Conservation (phyloP, 2,797 vertebrate species). For the Acanthurus tractus region DNA sequence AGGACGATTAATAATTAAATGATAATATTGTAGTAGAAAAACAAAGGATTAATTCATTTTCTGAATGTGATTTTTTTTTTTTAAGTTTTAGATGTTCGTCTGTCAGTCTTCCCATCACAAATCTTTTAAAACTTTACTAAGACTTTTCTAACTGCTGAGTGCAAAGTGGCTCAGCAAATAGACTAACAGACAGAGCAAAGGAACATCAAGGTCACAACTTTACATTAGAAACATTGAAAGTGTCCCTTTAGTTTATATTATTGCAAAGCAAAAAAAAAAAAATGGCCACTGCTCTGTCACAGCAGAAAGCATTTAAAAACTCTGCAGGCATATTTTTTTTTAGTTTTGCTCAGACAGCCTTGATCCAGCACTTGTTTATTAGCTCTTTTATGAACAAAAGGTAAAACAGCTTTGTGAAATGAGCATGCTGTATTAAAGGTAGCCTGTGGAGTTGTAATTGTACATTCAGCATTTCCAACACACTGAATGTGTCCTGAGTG, state of each 20-base stretch:
- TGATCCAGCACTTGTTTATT: not conserved
- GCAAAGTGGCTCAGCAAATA: constrained; percentile 1
- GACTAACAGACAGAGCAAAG: not conserved
- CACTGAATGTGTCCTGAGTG: not conserved
- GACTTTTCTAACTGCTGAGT: constrained; percentile 4
- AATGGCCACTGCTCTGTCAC: not conserved
- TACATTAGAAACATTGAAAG: not conserved
- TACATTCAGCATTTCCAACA: constrained; percentile 4
- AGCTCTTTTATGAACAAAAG: too few relatives aligned
- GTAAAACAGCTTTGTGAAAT: too few relatives aligned
- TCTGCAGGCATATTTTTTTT: not conserved
- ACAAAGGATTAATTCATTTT: too few relatives aligned
- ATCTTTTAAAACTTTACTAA: not conserved
- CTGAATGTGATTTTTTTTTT: too few relatives aligned
- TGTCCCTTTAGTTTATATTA: not conserved
- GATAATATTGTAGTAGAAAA: too few relatives aligned
- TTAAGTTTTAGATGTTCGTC: not conserved
- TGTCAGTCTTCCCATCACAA: not conserved
- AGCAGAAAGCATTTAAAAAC: not conserved
- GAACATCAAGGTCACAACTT: not conserved
- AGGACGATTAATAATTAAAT: too few relatives aligned
- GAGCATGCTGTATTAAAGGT: too few relatives aligned
- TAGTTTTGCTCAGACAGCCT: not conserved
- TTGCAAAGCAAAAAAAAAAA: not conserved
- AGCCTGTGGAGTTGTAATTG: too few relatives aligned